phyloP scores from a whole-genome alignment of 1,140 invertebrate species.

The Listronotus oregonensis region DNA sequence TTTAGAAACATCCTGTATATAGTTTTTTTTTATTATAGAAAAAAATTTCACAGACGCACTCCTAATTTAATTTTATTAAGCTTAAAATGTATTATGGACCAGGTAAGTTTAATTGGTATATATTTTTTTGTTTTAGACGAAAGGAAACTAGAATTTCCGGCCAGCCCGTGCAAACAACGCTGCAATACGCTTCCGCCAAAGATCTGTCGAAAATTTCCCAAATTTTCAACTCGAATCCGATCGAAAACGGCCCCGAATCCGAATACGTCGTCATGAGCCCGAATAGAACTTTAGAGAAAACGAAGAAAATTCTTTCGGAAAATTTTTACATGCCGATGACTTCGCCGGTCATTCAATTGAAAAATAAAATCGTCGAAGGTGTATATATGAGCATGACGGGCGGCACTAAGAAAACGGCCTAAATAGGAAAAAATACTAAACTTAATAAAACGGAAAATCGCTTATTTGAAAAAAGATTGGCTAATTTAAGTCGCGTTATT shows the following conservation, averaged over 20 bases:
- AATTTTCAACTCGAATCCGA: slow-evolving; percentile 36
- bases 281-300: slow-evolving; percentile 28
- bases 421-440: background rate
- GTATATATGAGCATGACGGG: slow-evolving; percentile 50
- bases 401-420: slow-evolving; percentile 24
- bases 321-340: slow-evolving; percentile 49
- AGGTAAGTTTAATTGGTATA: background rate
- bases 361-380: slow-evolving; percentile 44
- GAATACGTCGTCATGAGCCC: slow-evolving; percentile 52
- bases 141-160: background rate
- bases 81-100: background rate
- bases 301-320: slow-evolving; percentile 35
- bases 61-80: no score
- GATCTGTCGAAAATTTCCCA: slow-evolving; percentile 46
- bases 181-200: slow-evolving; percentile 48
- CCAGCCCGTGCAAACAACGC: slow-evolving; percentile 39
- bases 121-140: slow-evolving; percentile 2
- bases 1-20: no score
- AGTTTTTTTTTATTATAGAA: no score
- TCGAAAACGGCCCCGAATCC: slow-evolving; percentile 28
- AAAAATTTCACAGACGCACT: no score
- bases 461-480: no score
- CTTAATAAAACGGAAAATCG: no score
- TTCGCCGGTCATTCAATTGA: slow-evolving; percentile 40
- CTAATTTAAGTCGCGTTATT: no score